Evolutionary conservation across 2,888 invertebrate species (phyloP).

Genomic region (Xylocampa areola): DNA sequence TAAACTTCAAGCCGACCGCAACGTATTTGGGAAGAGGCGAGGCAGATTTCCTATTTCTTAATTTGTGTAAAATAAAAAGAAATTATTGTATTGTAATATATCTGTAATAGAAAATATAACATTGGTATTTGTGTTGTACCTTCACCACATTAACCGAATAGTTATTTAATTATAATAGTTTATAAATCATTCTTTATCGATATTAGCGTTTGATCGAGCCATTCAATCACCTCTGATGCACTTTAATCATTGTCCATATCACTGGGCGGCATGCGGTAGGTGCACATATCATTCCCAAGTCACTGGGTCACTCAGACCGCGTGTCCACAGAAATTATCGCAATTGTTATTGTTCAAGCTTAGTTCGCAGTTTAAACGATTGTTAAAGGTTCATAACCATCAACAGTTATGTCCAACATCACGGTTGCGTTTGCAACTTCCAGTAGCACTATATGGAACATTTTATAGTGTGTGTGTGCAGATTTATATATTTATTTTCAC

Average conservation of each 20-base stretch:
- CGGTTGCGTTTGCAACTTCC: conserved; percentile 8
- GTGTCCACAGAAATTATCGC: conserved; percentile 44
- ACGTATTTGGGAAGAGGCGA: too few species aligned
- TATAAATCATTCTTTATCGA: conserved; percentile 14
- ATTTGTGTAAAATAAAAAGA: too few species aligned
- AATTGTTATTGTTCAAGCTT: conserved; percentile 29
- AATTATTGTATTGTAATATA: too few species aligned
- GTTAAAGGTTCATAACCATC: conserved; percentile 1
- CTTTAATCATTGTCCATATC: conserved; percentile 33
- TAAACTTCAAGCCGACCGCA: too few species aligned
- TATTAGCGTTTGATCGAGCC: conserved; percentile 16
- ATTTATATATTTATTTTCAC: not conserved
- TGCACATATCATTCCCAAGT: conserved; percentile 57
- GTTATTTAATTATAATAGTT: conserved; percentile 7
- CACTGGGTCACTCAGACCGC: conserved; percentile 65
- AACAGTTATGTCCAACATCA: conserved; percentile 17
- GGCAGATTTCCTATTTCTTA: too few species aligned
- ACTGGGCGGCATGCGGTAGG: conserved; percentile 30
- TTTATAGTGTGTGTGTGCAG: not conserved
- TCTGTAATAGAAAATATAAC: too few species aligned
- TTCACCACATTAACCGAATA: conserved; percentile 5
- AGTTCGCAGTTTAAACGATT: conserved; percentile 20
- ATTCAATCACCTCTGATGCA: conserved; percentile 36
- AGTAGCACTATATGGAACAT: conserved; percentile 5
- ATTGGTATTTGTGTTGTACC: too few species aligned